Evolutionary conservation across 2,888 invertebrate genomes (phyloP).

Genomic region (Xestoiulus laeticollis): DNA sequence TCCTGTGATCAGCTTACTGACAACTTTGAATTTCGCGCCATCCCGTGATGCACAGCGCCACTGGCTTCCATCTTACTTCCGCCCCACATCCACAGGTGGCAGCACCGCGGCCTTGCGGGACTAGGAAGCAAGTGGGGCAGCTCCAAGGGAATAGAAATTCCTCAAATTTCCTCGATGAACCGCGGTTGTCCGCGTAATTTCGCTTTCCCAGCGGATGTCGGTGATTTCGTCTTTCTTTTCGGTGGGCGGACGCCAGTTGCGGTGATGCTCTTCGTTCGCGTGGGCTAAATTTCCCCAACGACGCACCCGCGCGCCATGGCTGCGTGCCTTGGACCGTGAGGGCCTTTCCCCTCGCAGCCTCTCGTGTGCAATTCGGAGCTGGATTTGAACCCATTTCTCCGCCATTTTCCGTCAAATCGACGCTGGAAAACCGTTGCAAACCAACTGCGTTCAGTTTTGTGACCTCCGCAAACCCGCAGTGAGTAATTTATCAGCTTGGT

Average conservation of each 20-base stretch:
- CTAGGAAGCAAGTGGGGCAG: neutral
- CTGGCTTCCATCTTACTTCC: neutral
- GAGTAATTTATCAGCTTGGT: neutral
- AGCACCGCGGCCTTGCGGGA: neutral
- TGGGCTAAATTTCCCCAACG: conserved; percentile 21
- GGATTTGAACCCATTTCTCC: neutral
- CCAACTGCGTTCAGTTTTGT: neutral
- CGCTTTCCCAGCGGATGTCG: neutral
- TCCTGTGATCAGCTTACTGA: too few relatives aligned
- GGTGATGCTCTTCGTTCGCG: neutral
- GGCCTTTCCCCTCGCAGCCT: neutral
- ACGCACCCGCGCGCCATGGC: neutral
- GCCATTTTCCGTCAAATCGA: neutral
- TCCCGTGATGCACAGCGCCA: neutral
- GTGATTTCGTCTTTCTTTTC: neutral
- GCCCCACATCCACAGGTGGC: neutral
- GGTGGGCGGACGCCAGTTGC: neutral
- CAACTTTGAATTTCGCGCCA: neutral
- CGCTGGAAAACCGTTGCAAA: neutral
- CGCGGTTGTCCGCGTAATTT: neutral
- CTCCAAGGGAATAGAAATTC: neutral
- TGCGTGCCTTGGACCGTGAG: conserved; percentile 17
- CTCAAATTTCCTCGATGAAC: neutral
- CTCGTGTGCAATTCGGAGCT: neutral
- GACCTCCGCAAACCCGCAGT: neutral